Base-by-base conservation (phyloP, 2,797 vertebrate genomes). In the Hypotaenidia philippensis region DNA sequence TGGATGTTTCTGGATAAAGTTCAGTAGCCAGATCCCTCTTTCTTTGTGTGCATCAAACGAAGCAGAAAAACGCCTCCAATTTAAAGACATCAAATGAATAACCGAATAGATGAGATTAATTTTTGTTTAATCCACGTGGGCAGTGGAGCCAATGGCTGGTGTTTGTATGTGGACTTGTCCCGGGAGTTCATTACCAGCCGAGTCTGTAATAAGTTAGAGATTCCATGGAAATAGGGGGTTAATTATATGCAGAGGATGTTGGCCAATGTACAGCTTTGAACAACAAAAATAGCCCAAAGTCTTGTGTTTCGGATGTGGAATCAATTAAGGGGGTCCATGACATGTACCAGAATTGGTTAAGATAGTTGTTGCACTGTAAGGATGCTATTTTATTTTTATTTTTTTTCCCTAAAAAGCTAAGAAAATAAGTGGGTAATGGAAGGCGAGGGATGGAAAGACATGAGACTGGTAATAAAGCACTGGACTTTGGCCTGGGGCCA, bases 1-100 rank as follows among this genome's bases (percentile, higher is more conserved):
- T 96, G 97, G 91, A 95, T 97, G 95, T 91, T 97, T 97, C 96
- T 96, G 95, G 93, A 97, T 96, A 97, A 97, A 86, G 90, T 89
- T 97, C 94, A 96, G 92, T 97, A 94, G 97, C 95, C 94, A 95
- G 94, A 90, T 91, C 94, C 85, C 44, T 91, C 69, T 96, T 96
- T 82, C 94, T 96, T 96, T 94, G 94, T 96, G 94, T 72, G 87
- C 94, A 94, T 96, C 95, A 97, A 97, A 94, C 49, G 89, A 97
- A 96, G 97, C 96, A 97, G 94, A 95, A 96, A 97, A 97, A 97
- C 0, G 84, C 92, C 92, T 94, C 89, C 94, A 76, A 80, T 97
- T 96, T 96, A 94, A 97, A 96, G 95, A 84, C 75, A 94, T 87
- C 92, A 94, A 96, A 90, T 93, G 95, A 96, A 97, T 97, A 96